Evolutionary conservation across 2,888 invertebrate genomes (phyloP).

Genomic region (Anagyrus pseudococci): DNA sequence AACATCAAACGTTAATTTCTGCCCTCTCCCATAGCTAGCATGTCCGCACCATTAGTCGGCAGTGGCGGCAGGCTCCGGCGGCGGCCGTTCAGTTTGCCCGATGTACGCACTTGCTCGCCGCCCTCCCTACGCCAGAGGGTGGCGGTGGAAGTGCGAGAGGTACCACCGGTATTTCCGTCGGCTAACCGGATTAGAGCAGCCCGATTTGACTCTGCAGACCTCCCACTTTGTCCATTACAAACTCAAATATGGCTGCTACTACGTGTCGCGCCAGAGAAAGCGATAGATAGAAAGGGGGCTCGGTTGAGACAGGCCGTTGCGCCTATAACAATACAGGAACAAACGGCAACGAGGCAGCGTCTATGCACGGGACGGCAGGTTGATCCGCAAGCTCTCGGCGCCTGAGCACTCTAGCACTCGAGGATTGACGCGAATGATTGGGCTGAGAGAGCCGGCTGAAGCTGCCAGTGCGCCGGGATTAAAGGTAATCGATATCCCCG

Average conservation of each 20-base stretch:
- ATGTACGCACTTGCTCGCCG: background rate
- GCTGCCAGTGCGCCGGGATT: no score
- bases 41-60: conserved; percentile 39
- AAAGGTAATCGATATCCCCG: no score
- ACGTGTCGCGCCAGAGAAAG: no score
- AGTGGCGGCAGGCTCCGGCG: background rate
- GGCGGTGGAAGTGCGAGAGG: conserved; percentile 35
- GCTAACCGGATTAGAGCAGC: conserved; percentile 44
- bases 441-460: no score
- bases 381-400: no score
- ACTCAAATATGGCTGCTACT: conserved; percentile 41
- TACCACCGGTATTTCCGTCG: conserved; percentile 37
- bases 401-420: no score
- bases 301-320: no score
- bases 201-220: conserved; percentile 42
- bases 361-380: no score
- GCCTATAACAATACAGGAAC: no score
- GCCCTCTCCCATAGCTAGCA: conserved; percentile 38
- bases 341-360: no score
- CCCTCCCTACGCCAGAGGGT: conserved; percentile 1
- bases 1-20: conserved; percentile 35
- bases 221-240: conserved; percentile 41
- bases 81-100: conserved; percentile 25
- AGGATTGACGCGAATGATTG: no score
- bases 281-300: no score